These are phyloP conservation scores for Heteractis magnifica DNA, from an alignment of 92 coral and sea anemone species.

Conservation along the genomic window DNA sequence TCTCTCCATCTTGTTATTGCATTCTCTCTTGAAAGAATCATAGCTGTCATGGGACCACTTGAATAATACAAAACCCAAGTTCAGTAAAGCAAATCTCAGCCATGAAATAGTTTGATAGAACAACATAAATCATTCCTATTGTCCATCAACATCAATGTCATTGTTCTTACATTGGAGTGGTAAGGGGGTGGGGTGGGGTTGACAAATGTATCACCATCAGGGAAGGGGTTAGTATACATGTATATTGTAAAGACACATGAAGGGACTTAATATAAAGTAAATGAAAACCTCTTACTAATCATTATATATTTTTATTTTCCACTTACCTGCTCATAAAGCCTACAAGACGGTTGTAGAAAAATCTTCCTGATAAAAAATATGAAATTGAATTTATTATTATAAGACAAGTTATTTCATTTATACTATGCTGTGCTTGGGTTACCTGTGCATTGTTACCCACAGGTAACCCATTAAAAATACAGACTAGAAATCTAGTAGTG, in stretches of 20 bases:
- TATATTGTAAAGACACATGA: too few species aligned
- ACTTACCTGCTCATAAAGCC: constrained; percentile 89
- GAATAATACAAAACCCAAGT: neutral
- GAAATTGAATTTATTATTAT: too few species aligned
- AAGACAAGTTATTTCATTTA: too few species aligned
- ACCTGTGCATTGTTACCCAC: constrained; percentile 2
- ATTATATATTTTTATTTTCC: too few species aligned
- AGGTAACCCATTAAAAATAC: constrained; percentile 3
- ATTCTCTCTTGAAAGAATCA: constrained; percentile 80
- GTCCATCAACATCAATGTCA: neutral
- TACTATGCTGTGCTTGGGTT: neutral
- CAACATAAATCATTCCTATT: neutral
- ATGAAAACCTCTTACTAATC: too few species aligned
- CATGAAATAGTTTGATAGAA: neutral
- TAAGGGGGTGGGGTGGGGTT: too few species aligned
- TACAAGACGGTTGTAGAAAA: constrained; percentile 84
- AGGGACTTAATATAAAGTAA: too few species aligned
- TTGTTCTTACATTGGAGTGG: too few species aligned
- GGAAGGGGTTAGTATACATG: too few species aligned
- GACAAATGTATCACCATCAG: too few species aligned
- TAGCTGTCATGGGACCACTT: constrained; percentile 85
- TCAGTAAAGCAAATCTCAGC: too few species aligned
- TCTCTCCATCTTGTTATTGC: constrained; percentile 81
- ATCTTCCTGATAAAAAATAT: constrained; percentile 53
- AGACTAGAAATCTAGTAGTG: neutral